Evolutionary conservation across 1,140 invertebrate species (phyloP), one percentile per base, ranked within the genome.

Genomic region (Atta cephalotes): DNA sequence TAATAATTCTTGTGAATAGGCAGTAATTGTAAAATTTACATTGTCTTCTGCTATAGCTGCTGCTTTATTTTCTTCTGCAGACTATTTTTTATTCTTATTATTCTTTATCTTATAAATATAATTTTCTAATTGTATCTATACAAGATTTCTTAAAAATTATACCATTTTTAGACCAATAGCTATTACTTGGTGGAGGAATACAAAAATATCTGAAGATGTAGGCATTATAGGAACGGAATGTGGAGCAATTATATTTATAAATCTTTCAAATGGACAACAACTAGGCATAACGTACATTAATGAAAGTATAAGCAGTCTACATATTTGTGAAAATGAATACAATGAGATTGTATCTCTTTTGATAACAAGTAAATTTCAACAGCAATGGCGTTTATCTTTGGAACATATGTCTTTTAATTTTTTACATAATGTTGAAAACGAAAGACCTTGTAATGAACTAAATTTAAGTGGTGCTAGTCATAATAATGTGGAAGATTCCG

Each of bases 181-280:
- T 74, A 90, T 97, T 60, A 95, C 96, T 2, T 98, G 97, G 97
- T 98, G 97, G 97, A 96, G 97, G 92, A 97, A 97, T 35, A 92
- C 96, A 39, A 95, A 95, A 68, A 93, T 95, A 6, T 96, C 96
- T 78, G 95, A 96, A 90, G 96, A 97, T 80, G 96, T 97, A 89
- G 97, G 96, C 49, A 96, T 98, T 60, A 95, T 98, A 86, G 97
- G 97, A 39, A 97, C 97, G 77, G 97, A 97, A 90, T 95, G 96
- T 89, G 97, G 97, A 28, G 96, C 97, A 86, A 96, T 98, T 87
- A 95, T 96, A 66, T 96, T 98, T 93, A 95, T 98, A 68, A 97
- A 97, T 93, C 95, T 98, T 16, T 96, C 96, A 62, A 96, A 95
- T 92, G 96, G 97, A n/a, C 95, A 96, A 39, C 96, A 96, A 93